Conservation (phyloP, 2,797 vertebrate genomes). For the Spinus olivaceus region DNA sequence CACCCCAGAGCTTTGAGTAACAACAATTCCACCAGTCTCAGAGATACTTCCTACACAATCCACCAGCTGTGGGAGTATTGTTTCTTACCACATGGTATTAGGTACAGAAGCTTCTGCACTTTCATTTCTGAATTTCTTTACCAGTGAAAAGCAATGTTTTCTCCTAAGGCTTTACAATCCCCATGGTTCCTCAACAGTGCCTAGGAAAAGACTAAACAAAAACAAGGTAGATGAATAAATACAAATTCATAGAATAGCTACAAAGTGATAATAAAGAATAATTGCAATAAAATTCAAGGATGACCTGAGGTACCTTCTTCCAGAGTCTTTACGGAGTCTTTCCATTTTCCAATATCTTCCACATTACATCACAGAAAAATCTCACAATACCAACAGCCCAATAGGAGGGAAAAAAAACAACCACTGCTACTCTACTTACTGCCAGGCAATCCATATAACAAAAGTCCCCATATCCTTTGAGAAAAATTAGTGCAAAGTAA, state of each 20-base stretch:
- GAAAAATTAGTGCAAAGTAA: neutral
- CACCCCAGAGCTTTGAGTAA: neutral
- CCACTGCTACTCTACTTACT: neutral
- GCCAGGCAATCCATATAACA: neutral
- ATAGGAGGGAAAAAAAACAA: fast-evolving
- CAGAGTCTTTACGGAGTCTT: neutral
- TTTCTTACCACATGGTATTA: neutral
- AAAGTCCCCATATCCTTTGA: neutral
- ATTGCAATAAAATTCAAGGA: neutral
- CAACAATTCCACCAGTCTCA: neutral
- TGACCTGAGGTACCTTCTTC: neutral
- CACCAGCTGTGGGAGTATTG: neutral
- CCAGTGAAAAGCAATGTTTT: neutral
- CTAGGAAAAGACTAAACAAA: neutral
- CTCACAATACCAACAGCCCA: neutral
- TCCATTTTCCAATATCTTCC: neutral
- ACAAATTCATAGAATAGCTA: neutral
- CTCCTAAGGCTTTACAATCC: neutral
- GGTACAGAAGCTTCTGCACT: neutral
- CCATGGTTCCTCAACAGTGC: neutral
- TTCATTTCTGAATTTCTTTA: neutral
- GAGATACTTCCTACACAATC: neutral
- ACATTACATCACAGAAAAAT: neutral
- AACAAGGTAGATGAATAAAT: neutral
- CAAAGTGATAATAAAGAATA: neutral